A percentile compares a stretch with the other conserved stretches of the same genome.
Conservation (phyloP, 2,113 vertebrate genomes). For the Brachyistius frenatus region DNA sequence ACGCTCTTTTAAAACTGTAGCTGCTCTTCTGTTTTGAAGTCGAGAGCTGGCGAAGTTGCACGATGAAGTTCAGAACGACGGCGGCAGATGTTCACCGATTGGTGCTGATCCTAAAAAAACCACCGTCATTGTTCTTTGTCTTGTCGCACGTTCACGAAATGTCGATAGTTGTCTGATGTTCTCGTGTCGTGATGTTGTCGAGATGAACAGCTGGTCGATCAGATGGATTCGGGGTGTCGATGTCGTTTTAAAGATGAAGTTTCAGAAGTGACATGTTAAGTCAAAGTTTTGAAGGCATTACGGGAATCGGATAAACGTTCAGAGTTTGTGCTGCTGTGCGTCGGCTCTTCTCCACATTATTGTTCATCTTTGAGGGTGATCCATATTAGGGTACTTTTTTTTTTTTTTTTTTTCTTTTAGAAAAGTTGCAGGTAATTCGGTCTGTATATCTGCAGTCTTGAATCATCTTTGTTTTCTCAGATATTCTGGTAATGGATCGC, state of each 20-base stretch:
- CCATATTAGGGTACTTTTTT: neutral
- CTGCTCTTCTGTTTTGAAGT: conserved; percentile 32
- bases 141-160: conserved; percentile 34
- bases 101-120: conserved; percentile 32
- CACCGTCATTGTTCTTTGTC: neutral
- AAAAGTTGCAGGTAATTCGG: conserved; percentile 2
- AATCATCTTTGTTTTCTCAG: neutral
- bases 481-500: neutral
- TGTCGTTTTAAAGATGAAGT: conserved; percentile 60
- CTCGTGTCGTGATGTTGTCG: conserved; percentile 11
- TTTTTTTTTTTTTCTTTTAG: neutral
- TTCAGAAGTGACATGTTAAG: neutral
- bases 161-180: conserved; percentile 37
- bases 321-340: neutral
- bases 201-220: neutral
- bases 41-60: conserved; percentile 21
- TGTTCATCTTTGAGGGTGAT: neutral
- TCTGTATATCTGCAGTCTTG: neutral
- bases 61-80: conserved; percentile 22
- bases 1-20: conserved; percentile 14
- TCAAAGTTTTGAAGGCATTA: conserved; percentile 7
- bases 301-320: neutral
- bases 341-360: conserved; percentile 4
- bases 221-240: conserved; percentile 22
- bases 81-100: conserved; percentile 41